Base-by-base conservation (phyloP, 2,888 invertebrate species). In the Rhogogaster chlorosoma region DNA sequence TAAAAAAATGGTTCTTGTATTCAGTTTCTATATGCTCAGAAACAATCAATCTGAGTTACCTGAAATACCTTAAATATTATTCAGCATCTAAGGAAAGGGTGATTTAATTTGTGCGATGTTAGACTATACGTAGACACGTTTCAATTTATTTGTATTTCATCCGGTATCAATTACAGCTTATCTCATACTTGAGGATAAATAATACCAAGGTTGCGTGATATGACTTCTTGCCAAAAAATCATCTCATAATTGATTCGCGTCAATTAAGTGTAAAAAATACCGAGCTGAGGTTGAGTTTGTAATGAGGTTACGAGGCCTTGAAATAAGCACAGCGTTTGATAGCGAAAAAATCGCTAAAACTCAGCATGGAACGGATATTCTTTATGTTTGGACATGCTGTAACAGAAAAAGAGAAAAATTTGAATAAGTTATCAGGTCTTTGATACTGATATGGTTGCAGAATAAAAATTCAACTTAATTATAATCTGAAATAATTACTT, bases 401-500 rank as follows among this genome's bases (percentile, higher is more conserved):
- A 90, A 91, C 26, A 86, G 84, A 84, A 45, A 57, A 70, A 67
- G 53, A 70, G 53, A 22, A 42, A n/a, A 1, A 22, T 71, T 29
- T 53, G 2, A 26, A 36, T 18, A 5, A 80, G 61, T n/a, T 29
- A 61, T 38, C 15, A 53, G n/a, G 6, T n/a, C 12, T 15, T 4
- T 57, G 15, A 22, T 3, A 10, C 53, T 2, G 10, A 57, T 10
- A 29, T 10, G n/a, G 18, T 12, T 9, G 22, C 7, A 10, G 15
- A 32, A 32, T 67, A 18, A 67, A 64, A 61, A 36, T 38, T 36
- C 61, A 53, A 53, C 42, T 15, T 53, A 32, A 15, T 22, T 7
- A 77, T 36, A 80, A 61, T 38, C 6, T 29, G 70, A 3, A 75
- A 42, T 61, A 95, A 95, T 95, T 92, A 96, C 96, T 94, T 94